Percentiles rank a stretch among this genome's conserved stretches.
phyloP scores from a whole-genome alignment of 2,113 vertebrate species.

The Eptesicus fuscus region DNA sequence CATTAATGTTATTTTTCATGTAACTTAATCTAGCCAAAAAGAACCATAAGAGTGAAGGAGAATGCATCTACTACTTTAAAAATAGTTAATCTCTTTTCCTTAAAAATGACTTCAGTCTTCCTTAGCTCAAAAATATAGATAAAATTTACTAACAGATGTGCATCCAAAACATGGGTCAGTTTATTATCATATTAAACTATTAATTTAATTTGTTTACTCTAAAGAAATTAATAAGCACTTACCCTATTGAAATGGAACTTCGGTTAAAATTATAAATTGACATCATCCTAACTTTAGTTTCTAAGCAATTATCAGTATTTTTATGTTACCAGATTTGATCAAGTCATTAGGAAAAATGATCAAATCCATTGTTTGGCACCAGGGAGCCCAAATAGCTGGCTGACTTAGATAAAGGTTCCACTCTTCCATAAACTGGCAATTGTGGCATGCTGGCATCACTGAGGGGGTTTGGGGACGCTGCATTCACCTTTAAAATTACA shows the following conservation, averaged over 20 bases:
- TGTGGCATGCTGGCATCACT: neutral
- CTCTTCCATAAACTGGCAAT: neutral
- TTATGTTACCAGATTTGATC: neutral
- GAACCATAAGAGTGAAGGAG: neutral
- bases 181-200: conserved; percentile 34
- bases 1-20: neutral
- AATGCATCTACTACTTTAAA: neutral
- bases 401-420: neutral
- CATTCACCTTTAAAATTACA: neutral
- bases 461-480: neutral
- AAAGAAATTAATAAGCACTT: conserved; percentile 29
- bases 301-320: conserved; percentile 6
- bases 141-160: neutral
- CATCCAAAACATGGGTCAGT: neutral
- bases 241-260: neutral
- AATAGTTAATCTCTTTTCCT: neutral
- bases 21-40: neutral
- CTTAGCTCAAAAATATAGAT: neutral
- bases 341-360: neutral
- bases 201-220: neutral
- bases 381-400: neutral
- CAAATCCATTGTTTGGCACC: neutral
- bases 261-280: neutral
- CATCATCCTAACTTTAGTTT: neutral
- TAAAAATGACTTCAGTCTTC: neutral